Percentiles rank a stretch among this genome's conserved stretches.
These are phyloP conservation scores for Aulostomus chinensis DNA, from an alignment of 2,797 vertebrate species.

Conservation along the genomic window DNA sequence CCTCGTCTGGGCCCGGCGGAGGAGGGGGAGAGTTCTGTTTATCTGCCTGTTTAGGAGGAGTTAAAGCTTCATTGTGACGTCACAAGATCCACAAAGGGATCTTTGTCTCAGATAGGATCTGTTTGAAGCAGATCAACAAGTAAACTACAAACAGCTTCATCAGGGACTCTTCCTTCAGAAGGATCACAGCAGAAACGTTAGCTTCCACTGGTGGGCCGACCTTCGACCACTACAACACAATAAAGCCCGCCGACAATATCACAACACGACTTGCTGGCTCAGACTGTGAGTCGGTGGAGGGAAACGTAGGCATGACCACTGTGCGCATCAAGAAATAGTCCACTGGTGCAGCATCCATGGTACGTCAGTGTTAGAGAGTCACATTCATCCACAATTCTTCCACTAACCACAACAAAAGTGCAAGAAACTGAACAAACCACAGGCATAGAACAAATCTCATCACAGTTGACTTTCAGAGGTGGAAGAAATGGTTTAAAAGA, in stretches of 20 bases:
- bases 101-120: constrained; percentile 45
- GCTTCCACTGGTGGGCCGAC: constrained; percentile 17
- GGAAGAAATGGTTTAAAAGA: too few relatives aligned
- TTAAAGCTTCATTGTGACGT: constrained; percentile 42
- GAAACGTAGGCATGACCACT: constrained; percentile 33
- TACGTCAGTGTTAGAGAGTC: constrained; percentile 39
- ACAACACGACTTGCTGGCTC: constrained; percentile 28
- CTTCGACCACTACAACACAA: constrained; percentile 9
- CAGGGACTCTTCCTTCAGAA: constrained; percentile 16
- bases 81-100: constrained; percentile 50
- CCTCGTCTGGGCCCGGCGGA: too few relatives aligned
- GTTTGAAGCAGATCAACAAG: constrained; percentile 28
- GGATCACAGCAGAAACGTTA: not conserved
- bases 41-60: constrained; percentile 28
- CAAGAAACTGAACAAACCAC: not conserved
- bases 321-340: constrained; percentile 44
- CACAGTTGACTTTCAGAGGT: too few relatives aligned
- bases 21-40: constrained; percentile 29
- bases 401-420: constrained; percentile 11
- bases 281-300: constrained; percentile 6
- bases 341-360: constrained; percentile 63
- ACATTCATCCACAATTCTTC: constrained; percentile 49
- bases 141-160: constrained; percentile 30
- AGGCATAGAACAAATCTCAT: too few relatives aligned
- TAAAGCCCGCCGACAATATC: not conserved